Percentiles rank a stretch among this genome's conserved stretches.
These are phyloP conservation scores for Dinoponera quadriceps DNA, from an alignment of 1,140 invertebrate genomes.

Conservation along the genomic window DNA sequence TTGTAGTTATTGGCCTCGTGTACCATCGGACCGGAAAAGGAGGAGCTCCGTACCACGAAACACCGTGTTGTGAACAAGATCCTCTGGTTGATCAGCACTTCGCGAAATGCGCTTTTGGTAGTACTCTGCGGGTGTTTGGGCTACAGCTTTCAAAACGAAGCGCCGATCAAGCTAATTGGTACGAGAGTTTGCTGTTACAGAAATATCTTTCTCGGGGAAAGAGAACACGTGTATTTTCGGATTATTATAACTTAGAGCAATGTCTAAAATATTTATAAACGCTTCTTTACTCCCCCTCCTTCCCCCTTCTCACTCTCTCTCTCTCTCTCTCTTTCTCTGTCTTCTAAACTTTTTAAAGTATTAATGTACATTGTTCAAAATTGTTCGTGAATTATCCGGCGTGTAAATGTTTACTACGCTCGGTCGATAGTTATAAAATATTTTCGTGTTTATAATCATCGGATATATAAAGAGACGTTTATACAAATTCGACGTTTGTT, in stretches of 20 bases:
- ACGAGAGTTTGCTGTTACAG: constrained; percentile 58
- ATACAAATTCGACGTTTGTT: not conserved
- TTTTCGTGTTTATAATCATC: no score
- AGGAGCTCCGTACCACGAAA: constrained; percentile 83
- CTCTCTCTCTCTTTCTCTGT: no score
- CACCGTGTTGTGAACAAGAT: constrained; percentile 84
- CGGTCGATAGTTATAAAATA: no score
- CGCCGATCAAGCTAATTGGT: constrained; percentile 89
- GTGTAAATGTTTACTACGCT: no score
- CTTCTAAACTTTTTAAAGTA: no score
- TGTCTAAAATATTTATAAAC: no score
- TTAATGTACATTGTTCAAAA: no score
- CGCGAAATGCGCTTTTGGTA: constrained; percentile 92
- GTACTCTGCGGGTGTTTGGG: constrained; percentile 89
- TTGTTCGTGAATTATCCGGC: no score
- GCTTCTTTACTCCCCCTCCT: no score
- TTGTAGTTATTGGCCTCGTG: constrained; percentile 87
- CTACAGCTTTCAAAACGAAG: constrained; percentile 82
- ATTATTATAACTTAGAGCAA: no score
- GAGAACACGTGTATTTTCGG: not conserved
- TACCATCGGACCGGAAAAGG: constrained; percentile 86
- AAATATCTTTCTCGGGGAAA: not conserved
- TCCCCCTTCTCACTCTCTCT: no score
- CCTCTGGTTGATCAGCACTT: constrained; percentile 88
- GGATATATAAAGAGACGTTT: not conserved